Evolutionary conservation across 2,113 vertebrate species (phyloP).

Genomic region (Onychorhynchus coronatus): DNA sequence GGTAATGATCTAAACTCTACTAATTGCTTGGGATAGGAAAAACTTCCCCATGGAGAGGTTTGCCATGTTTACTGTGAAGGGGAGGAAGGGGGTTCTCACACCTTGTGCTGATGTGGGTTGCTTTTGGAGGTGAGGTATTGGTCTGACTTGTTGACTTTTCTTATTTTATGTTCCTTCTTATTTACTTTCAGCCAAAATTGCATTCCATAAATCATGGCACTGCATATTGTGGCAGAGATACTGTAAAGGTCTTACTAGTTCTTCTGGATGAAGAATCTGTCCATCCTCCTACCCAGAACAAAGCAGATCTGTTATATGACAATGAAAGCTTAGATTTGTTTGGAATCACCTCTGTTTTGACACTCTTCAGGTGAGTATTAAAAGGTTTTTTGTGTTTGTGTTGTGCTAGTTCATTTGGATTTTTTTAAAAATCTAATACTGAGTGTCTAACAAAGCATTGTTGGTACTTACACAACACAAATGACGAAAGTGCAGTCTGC

Average conservation of each 20-base stretch:
- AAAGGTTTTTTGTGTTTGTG: background rate
- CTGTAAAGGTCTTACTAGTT: constrained; percentile 81
- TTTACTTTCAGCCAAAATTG: constrained; percentile 82
- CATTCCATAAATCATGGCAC: constrained; percentile 90
- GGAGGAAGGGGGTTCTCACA: background rate
- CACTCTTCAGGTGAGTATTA: constrained; percentile 81
- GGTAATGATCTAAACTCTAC: background rate
- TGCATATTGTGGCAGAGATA: constrained; percentile 85
- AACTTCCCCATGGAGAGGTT: background rate
- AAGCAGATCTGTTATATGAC: constrained; percentile 82
- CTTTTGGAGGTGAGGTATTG: background rate
- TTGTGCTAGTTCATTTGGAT: background rate
- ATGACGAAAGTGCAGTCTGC: background rate
- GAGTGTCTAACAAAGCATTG: background rate
- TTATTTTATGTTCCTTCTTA: background rate
- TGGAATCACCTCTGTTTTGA: constrained; percentile 72
- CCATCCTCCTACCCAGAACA: constrained; percentile 78
- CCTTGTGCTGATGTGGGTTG: background rate
- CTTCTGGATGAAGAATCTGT: constrained; percentile 90
- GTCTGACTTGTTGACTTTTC: background rate
- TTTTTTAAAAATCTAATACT: background rate
- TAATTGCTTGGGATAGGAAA: background rate
- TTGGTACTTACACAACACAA: background rate
- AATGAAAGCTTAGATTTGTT: constrained; percentile 67
- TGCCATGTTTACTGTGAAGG: background rate